Base-by-base conservation (phyloP, 1,140 invertebrate species). In the Euglossa dilemma region DNA sequence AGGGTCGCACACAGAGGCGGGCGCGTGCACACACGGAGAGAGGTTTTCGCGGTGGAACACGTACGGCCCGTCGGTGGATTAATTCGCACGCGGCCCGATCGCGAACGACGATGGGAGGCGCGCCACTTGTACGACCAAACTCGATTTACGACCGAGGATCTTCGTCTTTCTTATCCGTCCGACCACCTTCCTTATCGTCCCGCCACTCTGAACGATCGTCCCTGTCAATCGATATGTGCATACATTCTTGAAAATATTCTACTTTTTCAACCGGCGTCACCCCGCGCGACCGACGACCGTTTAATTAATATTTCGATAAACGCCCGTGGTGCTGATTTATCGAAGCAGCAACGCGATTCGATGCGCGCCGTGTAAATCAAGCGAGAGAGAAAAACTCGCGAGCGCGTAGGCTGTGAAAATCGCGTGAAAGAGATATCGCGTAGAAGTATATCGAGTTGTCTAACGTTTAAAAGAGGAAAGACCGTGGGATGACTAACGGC, bases 81-180 rank as follows among this genome's bases (percentile, higher is more conserved):
- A 92, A 92, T 92, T 92, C 91, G 90, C 91, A 91, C 91, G 91
- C 84, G 83, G 76, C 70, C 79, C 78, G 87, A 88, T 86, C 87
- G 86, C 67, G 83, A 72, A 87, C 75, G 87, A 80, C 72, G 84
- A 84, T 77, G 81, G 74, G 71, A 89, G 84, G 84, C 69, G 66
- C 83, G 71, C 69, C 83, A 67, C 78, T 71, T 67, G 47, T 43
- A 83, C 80, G 80, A 88, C 74, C 77, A 84, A 86, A 84, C 72
- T 88, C 80, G 80, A 86, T 89, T 84, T 89, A 88, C 80, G 80
- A 66, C 45, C 75, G 36, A 2, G 43, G 43, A 71, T 61, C 36
- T 36, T 59, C 54, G 69, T 36, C 63, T 83, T 59, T 59, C 47
- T 80, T 25, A 64, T 75, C 67, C 75, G 50, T n/a, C 50, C 50